Evolutionary conservation across 2,888 invertebrate species (phyloP).

Genomic region (Temnothorax ravouxi): DNA sequence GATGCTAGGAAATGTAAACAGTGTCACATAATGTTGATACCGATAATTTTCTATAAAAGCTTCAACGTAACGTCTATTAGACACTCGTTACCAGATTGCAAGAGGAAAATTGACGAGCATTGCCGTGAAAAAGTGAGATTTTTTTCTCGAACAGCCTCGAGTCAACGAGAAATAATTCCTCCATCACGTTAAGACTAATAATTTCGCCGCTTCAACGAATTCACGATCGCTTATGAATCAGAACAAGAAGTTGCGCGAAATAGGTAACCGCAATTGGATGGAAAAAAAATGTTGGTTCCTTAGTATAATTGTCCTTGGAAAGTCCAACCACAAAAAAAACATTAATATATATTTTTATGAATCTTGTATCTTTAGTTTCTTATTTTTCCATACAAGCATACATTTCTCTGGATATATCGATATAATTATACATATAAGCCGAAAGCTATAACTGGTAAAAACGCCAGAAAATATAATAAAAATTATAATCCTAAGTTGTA

Average conservation of each 20-base stretch:
- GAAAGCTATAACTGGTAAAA: background rate
- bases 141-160: background rate
- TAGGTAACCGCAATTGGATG: slow-evolving; percentile 48
- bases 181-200: background rate
- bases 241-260: slow-evolving; percentile 59
- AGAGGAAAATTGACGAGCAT: background rate
- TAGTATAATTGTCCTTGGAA: slow-evolving; percentile 53
- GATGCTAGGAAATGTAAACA: background rate
- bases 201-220: slow-evolving; percentile 1
- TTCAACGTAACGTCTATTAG: background rate
- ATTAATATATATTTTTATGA: background rate
- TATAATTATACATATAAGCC: background rate
- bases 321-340: background rate
- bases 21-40: background rate
- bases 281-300: slow-evolving; percentile 30
- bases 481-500: background rate
- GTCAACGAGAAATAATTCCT: background rate
- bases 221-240: slow-evolving; percentile 37
- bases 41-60: background rate
- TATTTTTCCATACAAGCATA: background rate
- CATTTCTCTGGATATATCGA: background rate
- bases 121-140: background rate
- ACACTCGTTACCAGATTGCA: background rate
- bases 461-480: background rate
- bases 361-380: background rate